phyloP scores from a whole-genome alignment of 2,113 vertebrate genomes.

The Pterocles gutturalis region DNA sequence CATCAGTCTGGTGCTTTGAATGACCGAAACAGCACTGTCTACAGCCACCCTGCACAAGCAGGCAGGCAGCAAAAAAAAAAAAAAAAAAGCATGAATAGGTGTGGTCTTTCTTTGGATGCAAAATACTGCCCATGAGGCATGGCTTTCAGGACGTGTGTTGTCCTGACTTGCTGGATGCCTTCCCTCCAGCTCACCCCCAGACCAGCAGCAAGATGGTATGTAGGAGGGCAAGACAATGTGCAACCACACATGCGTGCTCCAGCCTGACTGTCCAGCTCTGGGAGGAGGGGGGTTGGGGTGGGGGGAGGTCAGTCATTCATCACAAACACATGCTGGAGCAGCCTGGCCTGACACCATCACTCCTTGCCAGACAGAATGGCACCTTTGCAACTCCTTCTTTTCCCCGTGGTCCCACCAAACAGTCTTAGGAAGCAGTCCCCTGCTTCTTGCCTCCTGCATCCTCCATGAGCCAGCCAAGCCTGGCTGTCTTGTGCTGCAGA shows the following conservation, averaged over 20 bases:
- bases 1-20: background rate
- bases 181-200: background rate
- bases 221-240: background rate
- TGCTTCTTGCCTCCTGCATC: background rate
- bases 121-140: background rate
- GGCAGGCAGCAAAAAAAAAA: background rate
- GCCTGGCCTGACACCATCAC: background rate
- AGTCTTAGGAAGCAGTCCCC: background rate
- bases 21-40: background rate
- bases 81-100: background rate
- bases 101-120: background rate
- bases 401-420: background rate
- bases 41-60: fast-evolving
- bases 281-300: too few species aligned
- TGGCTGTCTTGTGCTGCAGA: background rate
- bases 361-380: background rate
- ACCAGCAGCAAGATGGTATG: background rate
- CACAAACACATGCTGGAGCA: background rate
- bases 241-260: fast-evolving
- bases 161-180: background rate
- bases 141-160: background rate
- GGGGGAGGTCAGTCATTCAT: background rate
- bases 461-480: background rate
- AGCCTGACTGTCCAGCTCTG: background rate
- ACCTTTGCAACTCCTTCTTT: background rate